Evolutionary conservation across 1,140 invertebrate species (phyloP).

Genomic region (Hycleus cichorii): DNA sequence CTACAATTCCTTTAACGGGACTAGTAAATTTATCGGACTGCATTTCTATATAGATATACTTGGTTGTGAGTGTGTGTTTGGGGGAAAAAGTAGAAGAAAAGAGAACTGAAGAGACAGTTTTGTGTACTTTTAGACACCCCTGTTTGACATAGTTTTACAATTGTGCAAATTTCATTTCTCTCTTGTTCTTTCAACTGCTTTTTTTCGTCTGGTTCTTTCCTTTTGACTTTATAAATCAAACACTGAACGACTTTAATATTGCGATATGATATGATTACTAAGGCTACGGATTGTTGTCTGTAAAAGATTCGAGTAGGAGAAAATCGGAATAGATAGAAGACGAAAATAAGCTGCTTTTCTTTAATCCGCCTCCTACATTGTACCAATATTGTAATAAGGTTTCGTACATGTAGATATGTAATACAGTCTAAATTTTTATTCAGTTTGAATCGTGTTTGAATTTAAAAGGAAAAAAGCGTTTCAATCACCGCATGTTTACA

Average conservation of each 20-base stretch:
- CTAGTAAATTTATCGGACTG: slow-evolving; percentile 24
- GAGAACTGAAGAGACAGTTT: slow-evolving; percentile 5
- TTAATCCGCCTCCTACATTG: not conserved
- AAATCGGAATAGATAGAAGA: slow-evolving; percentile 10
- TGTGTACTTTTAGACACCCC: too few species aligned
- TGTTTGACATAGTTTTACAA: too few species aligned
- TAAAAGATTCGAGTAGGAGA: slow-evolving; percentile 1
- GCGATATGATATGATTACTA: slow-evolving; percentile 1
- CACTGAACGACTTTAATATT: slow-evolving; percentile 32
- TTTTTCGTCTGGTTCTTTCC: too few species aligned
- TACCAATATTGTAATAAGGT: too few species aligned
- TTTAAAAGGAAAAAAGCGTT: too few species aligned
- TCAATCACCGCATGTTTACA: too few species aligned
- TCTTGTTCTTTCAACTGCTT: too few species aligned
- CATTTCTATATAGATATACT: too few species aligned
- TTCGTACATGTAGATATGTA: too few species aligned
- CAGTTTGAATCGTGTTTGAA: too few species aligned
- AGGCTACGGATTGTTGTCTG: slow-evolving; percentile 2
- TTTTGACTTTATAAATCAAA: slow-evolving; percentile 25
- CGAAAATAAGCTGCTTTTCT: slow-evolving; percentile 13
- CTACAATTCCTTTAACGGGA: slow-evolving; percentile 25
- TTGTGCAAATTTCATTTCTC: too few species aligned
- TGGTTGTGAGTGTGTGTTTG: slow-evolving; percentile 12
- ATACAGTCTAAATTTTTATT: too few species aligned
- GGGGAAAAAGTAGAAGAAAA: slow-evolving; percentile 11